phyloP scores from a whole-genome alignment of 2,888 invertebrate species.

The Cephus runcator region DNA sequence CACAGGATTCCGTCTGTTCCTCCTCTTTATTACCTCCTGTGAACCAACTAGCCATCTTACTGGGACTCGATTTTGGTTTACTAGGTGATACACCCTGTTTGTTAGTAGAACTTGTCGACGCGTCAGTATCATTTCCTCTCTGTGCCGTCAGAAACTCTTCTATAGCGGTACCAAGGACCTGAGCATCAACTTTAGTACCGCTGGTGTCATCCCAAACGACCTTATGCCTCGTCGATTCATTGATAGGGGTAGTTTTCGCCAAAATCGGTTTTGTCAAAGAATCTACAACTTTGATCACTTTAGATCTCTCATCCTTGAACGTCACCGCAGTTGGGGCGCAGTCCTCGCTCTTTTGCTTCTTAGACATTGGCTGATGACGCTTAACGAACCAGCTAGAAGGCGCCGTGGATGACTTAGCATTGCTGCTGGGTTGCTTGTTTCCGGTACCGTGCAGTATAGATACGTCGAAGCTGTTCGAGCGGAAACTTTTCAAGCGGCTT shows the following conservation, averaged over 20 bases:
- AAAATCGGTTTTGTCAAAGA: slow-evolving; percentile 35
- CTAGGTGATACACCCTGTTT: slow-evolving; percentile 59
- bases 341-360: slow-evolving; percentile 61
- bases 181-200: slow-evolving; percentile 83
- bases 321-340: slow-evolving; percentile 67
- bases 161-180: slow-evolving; percentile 84
- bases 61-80: slow-evolving; percentile 49
- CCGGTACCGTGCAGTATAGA: slow-evolving; percentile 74
- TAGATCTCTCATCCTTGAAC: slow-evolving; percentile 67
- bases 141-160: slow-evolving; percentile 81
- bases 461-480: slow-evolving; percentile 87
- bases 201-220: slow-evolving; percentile 82
- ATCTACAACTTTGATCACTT: slow-evolving; percentile 60
- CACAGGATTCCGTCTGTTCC: slow-evolving; percentile 76
- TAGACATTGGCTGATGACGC: slow-evolving; percentile 81
- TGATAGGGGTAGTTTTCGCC: slow-evolving; percentile 45
- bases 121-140: slow-evolving; percentile 66
- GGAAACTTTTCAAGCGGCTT: slow-evolving; percentile 74
- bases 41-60: slow-evolving; percentile 59
- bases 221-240: slow-evolving; percentile 65
- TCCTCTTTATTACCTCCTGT: slow-evolving; percentile 73
- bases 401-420: slow-evolving; percentile 50
- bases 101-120: slow-evolving; percentile 51
- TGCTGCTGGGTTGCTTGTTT: slow-evolving; percentile 66
- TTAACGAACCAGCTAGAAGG: slow-evolving; percentile 82